Evolutionary conservation across 2,113 vertebrate species (phyloP).

Genomic region (Patagioenas fasciata): DNA sequence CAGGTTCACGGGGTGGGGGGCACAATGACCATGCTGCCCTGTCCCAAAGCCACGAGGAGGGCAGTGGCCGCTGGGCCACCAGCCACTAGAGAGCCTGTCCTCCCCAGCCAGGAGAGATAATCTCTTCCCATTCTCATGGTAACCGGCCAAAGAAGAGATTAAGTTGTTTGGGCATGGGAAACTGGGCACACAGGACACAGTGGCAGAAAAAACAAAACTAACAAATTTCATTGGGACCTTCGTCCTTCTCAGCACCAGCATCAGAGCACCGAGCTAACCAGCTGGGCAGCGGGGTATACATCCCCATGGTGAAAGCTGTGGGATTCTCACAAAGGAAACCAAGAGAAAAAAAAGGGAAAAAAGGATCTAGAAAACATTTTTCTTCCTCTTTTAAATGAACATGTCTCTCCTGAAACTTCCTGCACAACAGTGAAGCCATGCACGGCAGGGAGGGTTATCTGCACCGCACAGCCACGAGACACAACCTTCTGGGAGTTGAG

Average conservation of each 20-base stretch:
- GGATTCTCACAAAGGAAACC: neutral
- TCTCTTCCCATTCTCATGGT: neutral
- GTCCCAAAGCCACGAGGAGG: neutral
- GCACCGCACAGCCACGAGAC: neutral
- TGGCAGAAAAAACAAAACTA: neutral
- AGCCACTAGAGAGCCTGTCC: neutral
- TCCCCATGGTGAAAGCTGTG: neutral
- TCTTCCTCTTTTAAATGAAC: neutral
- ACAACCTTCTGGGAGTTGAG: neutral
- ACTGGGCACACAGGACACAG: neutral
- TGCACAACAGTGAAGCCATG: accelerated
- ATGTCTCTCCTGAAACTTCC: neutral
- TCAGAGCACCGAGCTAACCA: neutral
- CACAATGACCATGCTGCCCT: neutral
- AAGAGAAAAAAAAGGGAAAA: too few relatives aligned
- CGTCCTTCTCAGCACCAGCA: accelerated
- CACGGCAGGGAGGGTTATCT: neutral
- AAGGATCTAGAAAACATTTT: neutral
- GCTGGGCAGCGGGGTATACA: neutral
- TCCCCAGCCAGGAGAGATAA: neutral
- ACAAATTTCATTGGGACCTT: neutral
- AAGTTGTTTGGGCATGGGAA: neutral
- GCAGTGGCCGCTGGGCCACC: neutral
- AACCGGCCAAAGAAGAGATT: neutral
- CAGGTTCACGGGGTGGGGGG: neutral